phyloP scores from a whole-genome alignment of 2,113 vertebrate species.

The Melanocharis versteri region DNA sequence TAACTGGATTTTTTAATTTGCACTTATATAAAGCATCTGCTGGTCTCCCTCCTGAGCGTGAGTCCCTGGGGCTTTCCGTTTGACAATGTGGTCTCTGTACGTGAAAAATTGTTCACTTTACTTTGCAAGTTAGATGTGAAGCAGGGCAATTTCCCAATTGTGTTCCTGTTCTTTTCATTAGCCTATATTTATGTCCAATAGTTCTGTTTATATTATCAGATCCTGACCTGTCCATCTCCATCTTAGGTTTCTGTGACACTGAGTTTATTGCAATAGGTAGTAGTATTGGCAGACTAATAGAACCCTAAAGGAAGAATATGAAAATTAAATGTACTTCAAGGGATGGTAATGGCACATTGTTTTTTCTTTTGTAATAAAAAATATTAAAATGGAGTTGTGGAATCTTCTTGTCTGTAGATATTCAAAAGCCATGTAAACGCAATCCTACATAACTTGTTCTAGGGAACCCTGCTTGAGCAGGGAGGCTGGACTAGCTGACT shows the following conservation, averaged over 20 bases:
- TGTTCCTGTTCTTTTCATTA: neutral
- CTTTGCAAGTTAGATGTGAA: neutral
- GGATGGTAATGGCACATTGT: neutral
- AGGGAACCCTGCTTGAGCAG: neutral
- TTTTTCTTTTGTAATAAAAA: neutral
- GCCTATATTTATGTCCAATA: neutral
- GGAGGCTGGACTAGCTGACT: neutral
- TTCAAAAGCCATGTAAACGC: neutral
- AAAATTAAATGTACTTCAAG: neutral
- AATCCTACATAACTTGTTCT: neutral
- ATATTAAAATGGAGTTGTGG: neutral
- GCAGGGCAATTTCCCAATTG: neutral
- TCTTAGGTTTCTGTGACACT: neutral
- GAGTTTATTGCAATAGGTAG: neutral
- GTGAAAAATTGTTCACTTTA: neutral
- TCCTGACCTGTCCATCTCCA: neutral
- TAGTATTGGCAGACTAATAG: neutral
- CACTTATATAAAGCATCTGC: neutral
- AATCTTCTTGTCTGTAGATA: neutral
- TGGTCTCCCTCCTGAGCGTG: neutral
- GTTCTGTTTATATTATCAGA: neutral
- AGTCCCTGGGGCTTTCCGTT: neutral
- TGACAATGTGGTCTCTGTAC: neutral
- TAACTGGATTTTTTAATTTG: neutral
- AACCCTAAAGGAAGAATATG: neutral